Base-by-base conservation (phyloP, 1,140 invertebrate genomes). In the Solenopsis invicta region DNA sequence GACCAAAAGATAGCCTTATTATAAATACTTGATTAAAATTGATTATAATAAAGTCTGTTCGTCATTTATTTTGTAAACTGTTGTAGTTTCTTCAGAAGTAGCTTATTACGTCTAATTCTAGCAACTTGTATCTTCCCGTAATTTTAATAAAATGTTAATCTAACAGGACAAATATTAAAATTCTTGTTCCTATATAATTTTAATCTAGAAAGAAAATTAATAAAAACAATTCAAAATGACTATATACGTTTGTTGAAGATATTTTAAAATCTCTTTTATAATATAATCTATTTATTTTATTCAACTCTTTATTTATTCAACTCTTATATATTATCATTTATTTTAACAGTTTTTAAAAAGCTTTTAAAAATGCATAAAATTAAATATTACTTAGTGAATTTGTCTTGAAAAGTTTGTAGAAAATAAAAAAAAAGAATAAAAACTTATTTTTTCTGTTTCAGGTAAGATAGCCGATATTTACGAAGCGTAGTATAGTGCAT, bases 361-460 rank as follows among this genome's bases (percentile, higher is more conserved):
- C 2, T 12, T 52, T 41, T 8, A 41, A 41, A 41, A 41, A 34
- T 56, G 56, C 37, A 34, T 34, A 78, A 78, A 61, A 45, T 71
- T 62, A 71, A 85, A 62, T 78, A 69, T 54, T n/a, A n/a, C n/a
- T n/a, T 59, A 88, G 16, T 72, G 37, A 62, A 4, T 66, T 61
- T 50, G 2, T 34, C 48, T n/a, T 52, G 2, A 12, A 9, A 64
- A 67, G 0, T 12, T 71, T 16, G 10, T 72, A 4, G 4, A 13
- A 18, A 8, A 18, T 72, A 29, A 29, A 45, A 69, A 69, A 85
- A 56, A 67, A 66, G 29, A 29, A 29, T 29, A 29, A 29, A 29
- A 29, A 29, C 29, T 75, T 64, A 41, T 59, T 54, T 84, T 87
- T 93, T 91, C 59, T 92, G 90, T 93, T 93, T 86, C 91, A 93